Conservation (phyloP, 2,113 vertebrate species). For the Chitala chitala region DNA sequence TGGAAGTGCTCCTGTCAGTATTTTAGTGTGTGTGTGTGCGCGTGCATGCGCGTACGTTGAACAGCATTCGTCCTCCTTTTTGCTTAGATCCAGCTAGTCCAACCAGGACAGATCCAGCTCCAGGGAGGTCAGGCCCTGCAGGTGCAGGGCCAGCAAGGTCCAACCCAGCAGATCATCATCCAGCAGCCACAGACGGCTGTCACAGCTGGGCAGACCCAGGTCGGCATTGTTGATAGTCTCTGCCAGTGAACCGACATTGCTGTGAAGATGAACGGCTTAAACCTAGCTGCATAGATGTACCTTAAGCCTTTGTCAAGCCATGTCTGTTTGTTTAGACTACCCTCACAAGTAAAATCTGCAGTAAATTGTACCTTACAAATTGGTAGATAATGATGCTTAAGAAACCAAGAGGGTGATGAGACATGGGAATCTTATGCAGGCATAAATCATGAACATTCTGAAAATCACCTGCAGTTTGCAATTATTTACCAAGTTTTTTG, state of each 20-base stretch:
- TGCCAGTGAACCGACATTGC: too few relatives aligned
- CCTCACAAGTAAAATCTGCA: too few relatives aligned
- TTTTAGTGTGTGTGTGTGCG: not conserved
- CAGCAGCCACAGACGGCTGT: slow-evolving; percentile 97
- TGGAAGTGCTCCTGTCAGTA: not conserved
- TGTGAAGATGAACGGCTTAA: too few relatives aligned
- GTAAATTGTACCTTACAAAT: too few relatives aligned
- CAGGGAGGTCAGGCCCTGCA: slow-evolving; percentile 93
- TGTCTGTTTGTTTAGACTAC: too few relatives aligned
- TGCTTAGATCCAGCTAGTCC: slow-evolving; percentile 81
- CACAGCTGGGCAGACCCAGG: slow-evolving; percentile 96
- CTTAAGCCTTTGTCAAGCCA: too few relatives aligned
- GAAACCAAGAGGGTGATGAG: too few relatives aligned
- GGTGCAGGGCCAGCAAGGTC: slow-evolving; percentile 92
- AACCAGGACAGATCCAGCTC: slow-evolving; percentile 94
- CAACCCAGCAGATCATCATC: slow-evolving; percentile 97
- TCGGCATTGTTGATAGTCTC: slow-evolving; percentile 40
- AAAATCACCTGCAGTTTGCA: too few relatives aligned
- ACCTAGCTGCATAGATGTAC: too few relatives aligned
- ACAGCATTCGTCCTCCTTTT: slow-evolving; percentile 30
- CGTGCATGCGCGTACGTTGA: not conserved
- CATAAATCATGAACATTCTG: too few relatives aligned
- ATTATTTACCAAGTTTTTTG: not conserved
- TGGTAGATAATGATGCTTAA: too few relatives aligned
- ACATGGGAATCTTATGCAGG: too few relatives aligned